These are phyloP conservation scores for Orthosia cruda DNA, from an alignment of 2,888 invertebrate species.

Conservation along the genomic window DNA sequence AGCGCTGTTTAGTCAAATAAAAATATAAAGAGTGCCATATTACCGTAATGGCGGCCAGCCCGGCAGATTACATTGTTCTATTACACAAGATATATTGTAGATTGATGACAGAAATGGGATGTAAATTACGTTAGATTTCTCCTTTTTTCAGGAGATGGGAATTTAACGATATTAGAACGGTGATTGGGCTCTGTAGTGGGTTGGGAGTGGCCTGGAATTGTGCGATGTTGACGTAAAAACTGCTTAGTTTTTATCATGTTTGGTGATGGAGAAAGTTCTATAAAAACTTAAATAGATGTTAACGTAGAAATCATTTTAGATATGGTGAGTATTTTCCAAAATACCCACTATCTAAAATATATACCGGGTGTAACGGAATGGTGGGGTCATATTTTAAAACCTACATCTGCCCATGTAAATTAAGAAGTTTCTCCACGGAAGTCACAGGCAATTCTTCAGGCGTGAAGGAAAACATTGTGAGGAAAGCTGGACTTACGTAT, in stretches of 20 bases:
- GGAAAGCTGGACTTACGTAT: too few species aligned
- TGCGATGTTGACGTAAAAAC: not conserved
- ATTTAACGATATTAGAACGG: conserved; percentile 54
- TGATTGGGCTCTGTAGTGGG: conserved; percentile 41
- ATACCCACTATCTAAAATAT: not conserved
- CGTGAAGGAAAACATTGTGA: too few species aligned
- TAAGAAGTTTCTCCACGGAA: too few species aligned
- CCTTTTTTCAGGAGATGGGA: conserved; percentile 55
- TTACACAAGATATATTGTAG: conserved; percentile 62
- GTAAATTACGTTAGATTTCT: conserved; percentile 61
- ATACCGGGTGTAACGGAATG: too few species aligned
- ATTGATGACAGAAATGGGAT: conserved; percentile 60
- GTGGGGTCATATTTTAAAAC: too few species aligned
- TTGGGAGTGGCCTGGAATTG: conserved; percentile 6
- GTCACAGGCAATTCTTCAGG: too few species aligned
- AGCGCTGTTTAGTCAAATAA: conserved; percentile 67
- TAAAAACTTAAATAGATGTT: too few species aligned
- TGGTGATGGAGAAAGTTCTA: not conserved
- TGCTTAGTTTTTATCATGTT: not conserved
- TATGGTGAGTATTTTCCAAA: not conserved
- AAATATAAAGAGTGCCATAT: conserved; percentile 49
- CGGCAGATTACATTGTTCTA: conserved; percentile 61
- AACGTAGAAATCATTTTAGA: too few species aligned
- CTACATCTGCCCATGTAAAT: too few species aligned
- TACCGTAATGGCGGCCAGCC: conserved; percentile 54